phyloP scores from a whole-genome alignment of 2,113 vertebrate species.

The Haplochromis vanheusdeni region DNA sequence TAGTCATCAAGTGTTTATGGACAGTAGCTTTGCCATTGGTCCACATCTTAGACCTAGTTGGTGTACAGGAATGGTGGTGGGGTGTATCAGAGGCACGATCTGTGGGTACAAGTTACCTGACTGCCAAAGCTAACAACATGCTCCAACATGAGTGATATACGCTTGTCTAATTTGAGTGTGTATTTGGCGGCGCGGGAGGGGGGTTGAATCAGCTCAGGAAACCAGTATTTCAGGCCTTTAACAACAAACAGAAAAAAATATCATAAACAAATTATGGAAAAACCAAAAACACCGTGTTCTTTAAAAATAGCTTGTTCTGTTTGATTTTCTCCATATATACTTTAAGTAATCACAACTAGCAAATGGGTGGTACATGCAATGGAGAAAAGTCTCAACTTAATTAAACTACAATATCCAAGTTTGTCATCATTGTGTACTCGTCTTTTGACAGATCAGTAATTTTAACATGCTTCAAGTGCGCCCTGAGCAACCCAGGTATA shows the following conservation, averaged over 20 bases:
- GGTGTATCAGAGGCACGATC: slow-evolving; percentile 43
- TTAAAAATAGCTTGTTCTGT: not conserved
- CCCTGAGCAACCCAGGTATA: slow-evolving; percentile 92
- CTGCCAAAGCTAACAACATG: not conserved
- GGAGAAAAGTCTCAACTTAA: slow-evolving; percentile 23
- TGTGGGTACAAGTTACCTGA: slow-evolving; percentile 14
- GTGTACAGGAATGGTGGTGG: slow-evolving; percentile 5
- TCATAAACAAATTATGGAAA: not conserved
- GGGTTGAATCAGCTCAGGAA: not conserved
- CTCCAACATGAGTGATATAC: not conserved
- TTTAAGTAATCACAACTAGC: slow-evolving; percentile 42
- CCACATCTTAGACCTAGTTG: not conserved
- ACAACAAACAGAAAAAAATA: slow-evolving; percentile 29
- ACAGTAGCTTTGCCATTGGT: not conserved
- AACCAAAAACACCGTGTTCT: not conserved
- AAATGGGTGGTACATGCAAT: not conserved
- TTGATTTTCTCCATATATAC: not conserved
- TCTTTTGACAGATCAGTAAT: slow-evolving; percentile 73
- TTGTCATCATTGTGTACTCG: slow-evolving; percentile 41
- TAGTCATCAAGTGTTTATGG: not conserved
- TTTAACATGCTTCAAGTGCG: slow-evolving; percentile 80
- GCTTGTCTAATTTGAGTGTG: not conserved
- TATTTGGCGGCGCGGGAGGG: not conserved
- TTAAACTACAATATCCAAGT: slow-evolving; percentile 67
- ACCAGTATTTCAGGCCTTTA: slow-evolving; percentile 66